phyloP scores from a whole-genome alignment of 2,797 vertebrate species.

The Sebastes ruberrimus region DNA sequence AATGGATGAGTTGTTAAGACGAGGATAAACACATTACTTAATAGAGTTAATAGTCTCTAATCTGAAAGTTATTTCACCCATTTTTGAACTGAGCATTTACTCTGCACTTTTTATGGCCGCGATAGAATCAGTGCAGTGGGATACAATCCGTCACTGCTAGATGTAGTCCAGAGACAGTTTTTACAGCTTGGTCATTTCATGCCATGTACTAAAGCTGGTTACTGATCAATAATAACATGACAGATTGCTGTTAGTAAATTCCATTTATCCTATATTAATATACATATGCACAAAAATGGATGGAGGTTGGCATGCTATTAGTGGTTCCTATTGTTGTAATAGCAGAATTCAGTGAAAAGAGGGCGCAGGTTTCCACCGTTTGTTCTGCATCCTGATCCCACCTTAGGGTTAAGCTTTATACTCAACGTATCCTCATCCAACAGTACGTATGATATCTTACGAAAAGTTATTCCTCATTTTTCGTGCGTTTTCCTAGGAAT shows the following conservation, averaged over 20 bases:
- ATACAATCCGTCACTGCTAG: neutral
- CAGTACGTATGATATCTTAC: no score
- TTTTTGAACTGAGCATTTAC: neutral
- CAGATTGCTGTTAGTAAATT: neutral
- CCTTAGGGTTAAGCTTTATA: neutral
- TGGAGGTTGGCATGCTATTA: neutral
- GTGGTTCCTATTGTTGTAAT: neutral
- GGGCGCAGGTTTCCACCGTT: neutral
- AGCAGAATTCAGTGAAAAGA: neutral
- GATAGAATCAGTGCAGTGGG: neutral
- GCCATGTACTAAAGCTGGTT: neutral
- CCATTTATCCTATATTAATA: neutral
- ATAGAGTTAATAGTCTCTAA: neutral
- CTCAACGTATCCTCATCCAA: no score
- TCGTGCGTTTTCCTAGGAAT: no score
- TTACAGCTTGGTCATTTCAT: neutral
- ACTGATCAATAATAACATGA: neutral
- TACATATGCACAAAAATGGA: neutral
- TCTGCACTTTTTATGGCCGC: neutral
- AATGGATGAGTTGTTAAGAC: neutral
- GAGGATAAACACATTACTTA: neutral
- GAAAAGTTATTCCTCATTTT: no score
- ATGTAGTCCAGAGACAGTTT: neutral
- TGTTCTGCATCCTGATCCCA: neutral
- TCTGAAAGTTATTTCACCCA: neutral